phyloP scores from a whole-genome alignment of 2,888 invertebrate genomes.

The Drosophila subsilvestris region DNA sequence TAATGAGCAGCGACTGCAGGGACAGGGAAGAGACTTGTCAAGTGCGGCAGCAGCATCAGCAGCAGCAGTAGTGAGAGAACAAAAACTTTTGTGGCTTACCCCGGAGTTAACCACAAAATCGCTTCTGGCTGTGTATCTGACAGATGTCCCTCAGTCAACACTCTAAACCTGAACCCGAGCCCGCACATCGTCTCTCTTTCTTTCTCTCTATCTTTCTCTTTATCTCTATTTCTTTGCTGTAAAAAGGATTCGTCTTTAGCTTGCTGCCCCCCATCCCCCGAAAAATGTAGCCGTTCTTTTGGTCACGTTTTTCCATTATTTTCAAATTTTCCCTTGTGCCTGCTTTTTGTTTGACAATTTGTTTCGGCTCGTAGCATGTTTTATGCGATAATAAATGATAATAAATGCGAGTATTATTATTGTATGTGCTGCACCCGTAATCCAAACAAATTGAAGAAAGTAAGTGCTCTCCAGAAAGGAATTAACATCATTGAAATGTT shows the following conservation, averaged over 20 bases:
- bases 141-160: constrained; percentile 39
- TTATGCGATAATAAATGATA: constrained; percentile 46
- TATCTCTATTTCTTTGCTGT: not conserved
- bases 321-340: constrained; percentile 42
- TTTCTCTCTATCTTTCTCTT: not conserved
- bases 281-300: constrained; percentile 45
- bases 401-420: constrained; percentile 16
- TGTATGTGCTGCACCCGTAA: not conserved
- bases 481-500: constrained; percentile 15
- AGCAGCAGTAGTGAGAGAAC: constrained; percentile 39
- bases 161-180: not conserved
- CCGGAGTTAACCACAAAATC: constrained; percentile 43
- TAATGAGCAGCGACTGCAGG: constrained; percentile 58
- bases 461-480: constrained; percentile 5
- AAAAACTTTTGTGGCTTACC: constrained; percentile 52
- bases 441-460: not conserved
- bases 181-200: constrained; percentile 7
- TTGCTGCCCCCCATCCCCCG: constrained; percentile 23
- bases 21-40: constrained; percentile 1
- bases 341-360: constrained; percentile 59
- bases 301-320: constrained; percentile 77
- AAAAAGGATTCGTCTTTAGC: constrained; percentile 26
- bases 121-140: constrained; percentile 53
- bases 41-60: constrained; percentile 6
- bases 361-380: constrained; percentile 47